Conservation (phyloP, 2,113 vertebrate genomes). For the Albula goreensis region DNA sequence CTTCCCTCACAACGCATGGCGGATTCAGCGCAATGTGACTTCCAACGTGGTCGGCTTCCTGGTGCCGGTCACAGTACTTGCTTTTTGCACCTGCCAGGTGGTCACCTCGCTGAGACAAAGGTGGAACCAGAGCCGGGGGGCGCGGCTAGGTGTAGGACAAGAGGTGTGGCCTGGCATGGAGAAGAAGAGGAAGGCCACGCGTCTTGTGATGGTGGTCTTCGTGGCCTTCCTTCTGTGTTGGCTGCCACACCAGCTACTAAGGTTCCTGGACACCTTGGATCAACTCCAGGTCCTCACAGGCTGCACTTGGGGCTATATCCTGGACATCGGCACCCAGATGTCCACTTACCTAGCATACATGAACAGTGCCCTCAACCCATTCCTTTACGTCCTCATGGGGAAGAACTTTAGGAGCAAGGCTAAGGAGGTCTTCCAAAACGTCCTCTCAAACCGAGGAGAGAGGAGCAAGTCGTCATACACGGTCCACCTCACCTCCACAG, state of each 20-base stretch:
- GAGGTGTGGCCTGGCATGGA: slow-evolving; percentile 53
- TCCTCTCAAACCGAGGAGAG: slow-evolving; percentile 39
- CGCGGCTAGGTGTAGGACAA: too few relatives aligned
- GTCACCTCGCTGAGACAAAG: slow-evolving; percentile 61
- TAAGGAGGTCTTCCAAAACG: slow-evolving; percentile 60
- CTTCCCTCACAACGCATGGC: slow-evolving; percentile 71
- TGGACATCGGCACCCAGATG: slow-evolving; percentile 72
- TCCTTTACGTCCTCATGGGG: slow-evolving; percentile 85
- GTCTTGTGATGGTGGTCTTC: slow-evolving; percentile 75
- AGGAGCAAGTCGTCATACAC: slow-evolving; percentile 25
- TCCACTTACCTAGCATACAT: slow-evolving; percentile 71
- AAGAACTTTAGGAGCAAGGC: slow-evolving; percentile 82
- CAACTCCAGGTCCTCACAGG: slow-evolving; percentile 48
- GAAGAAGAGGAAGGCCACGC: slow-evolving; percentile 72
- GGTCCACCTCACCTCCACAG: slow-evolving; percentile 40
- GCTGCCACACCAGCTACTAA: slow-evolving; percentile 80
- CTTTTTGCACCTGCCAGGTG: slow-evolving; percentile 73
- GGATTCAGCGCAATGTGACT: slow-evolving; percentile 66
- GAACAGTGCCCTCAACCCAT: slow-evolving; percentile 86
- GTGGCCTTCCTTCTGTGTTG: slow-evolving; percentile 75
- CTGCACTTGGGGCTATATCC: slow-evolving; percentile 38
- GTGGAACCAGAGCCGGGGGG: slow-evolving; percentile 31
- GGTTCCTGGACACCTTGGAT: slow-evolving; percentile 74
- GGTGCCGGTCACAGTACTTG: slow-evolving; percentile 68
- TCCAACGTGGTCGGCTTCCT: slow-evolving; percentile 76